phyloP scores from a whole-genome alignment of 1,140 invertebrate species.

The Nautilus pompilius region DNA sequence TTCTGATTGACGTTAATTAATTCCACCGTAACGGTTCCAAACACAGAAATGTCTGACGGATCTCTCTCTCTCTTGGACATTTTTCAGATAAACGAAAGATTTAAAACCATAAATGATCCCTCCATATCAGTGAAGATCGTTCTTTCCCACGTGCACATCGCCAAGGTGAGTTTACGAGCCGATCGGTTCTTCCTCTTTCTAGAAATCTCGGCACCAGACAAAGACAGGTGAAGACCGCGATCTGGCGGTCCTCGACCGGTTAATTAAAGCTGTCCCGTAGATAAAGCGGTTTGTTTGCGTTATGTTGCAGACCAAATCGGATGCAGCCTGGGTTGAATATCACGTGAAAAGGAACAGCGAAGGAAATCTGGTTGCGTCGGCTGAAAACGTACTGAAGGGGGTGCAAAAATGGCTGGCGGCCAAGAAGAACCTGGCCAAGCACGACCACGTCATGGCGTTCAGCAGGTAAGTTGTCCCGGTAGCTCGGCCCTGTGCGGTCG shows the following conservation, averaged over 20 bases:
- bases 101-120: conserved; percentile 17
- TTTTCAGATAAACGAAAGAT: conserved; percentile 20
- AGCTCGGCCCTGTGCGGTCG: background rate
- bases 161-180: conserved; percentile 20
- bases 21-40: too few species aligned
- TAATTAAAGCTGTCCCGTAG: too few species aligned
- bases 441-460: conserved; percentile 35
- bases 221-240: too few species aligned
- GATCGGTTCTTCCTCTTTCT: too few species aligned
- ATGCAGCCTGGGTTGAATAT: conserved; percentile 29
- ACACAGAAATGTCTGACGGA: too few species aligned
- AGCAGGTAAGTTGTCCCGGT: conserved; percentile 16
- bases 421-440: too few species aligned
- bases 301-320: conserved; percentile 19
- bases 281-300: too few species aligned
- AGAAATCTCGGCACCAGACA: too few species aligned
- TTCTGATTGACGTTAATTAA: too few species aligned
- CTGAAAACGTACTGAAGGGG: conserved; percentile 19
- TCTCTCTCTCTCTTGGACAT: background rate
- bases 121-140: conserved; percentile 13
- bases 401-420: conserved; percentile 25
- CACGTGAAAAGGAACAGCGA: too few species aligned
- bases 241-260: too few species aligned
- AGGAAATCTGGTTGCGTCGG: too few species aligned
- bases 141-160: conserved; percentile 17